phyloP scores from a whole-genome alignment of 1,140 invertebrate species.

The Batillaria attramentaria region DNA sequence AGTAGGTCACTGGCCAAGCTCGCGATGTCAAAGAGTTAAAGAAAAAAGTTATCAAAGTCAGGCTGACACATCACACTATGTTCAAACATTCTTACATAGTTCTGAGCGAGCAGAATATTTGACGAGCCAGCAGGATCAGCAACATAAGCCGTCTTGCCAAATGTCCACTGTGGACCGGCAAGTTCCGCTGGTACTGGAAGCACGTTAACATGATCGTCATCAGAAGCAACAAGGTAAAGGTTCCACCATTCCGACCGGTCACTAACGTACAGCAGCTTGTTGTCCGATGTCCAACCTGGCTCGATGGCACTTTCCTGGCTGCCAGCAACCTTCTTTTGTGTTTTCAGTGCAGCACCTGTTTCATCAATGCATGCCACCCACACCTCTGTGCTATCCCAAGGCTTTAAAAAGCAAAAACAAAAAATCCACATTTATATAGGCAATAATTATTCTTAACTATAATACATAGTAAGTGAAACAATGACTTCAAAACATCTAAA shows the following conservation, averaged over 20 bases:
- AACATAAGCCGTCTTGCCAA: slow-evolving; percentile 57
- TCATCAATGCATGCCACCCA: slow-evolving; percentile 57
- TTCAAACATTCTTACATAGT: slow-evolving; percentile 45
- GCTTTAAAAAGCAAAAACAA: slow-evolving; percentile 63
- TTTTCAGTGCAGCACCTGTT: slow-evolving; percentile 49
- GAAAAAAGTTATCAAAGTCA: too few species aligned
- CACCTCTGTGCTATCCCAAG: slow-evolving; percentile 69
- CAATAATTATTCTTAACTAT: too few species aligned
- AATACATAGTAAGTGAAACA: too few species aligned
- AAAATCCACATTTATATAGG: too few species aligned
- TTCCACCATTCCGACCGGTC: slow-evolving; percentile 71
- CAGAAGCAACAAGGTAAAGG: slow-evolving; percentile 60
- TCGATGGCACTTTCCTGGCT: slow-evolving; percentile 61
- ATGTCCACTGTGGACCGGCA: slow-evolving; percentile 65
- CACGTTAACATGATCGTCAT: slow-evolving; percentile 61
- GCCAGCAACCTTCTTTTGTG: slow-evolving; percentile 46
- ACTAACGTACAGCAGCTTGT: slow-evolving; percentile 65
- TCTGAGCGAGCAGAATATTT: slow-evolving; percentile 48
- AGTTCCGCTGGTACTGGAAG: slow-evolving; percentile 54
- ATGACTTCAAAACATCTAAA: too few species aligned
- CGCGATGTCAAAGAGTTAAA: too few species aligned
- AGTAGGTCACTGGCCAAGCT: too few species aligned
- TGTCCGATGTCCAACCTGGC: slow-evolving; percentile 65
- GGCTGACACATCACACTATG: too few species aligned
- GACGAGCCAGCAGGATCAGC: slow-evolving; percentile 53